These are phyloP conservation scores for Podarcis cretensis DNA, from an alignment of 2,113 vertebrate genomes.

Conservation along the genomic window DNA sequence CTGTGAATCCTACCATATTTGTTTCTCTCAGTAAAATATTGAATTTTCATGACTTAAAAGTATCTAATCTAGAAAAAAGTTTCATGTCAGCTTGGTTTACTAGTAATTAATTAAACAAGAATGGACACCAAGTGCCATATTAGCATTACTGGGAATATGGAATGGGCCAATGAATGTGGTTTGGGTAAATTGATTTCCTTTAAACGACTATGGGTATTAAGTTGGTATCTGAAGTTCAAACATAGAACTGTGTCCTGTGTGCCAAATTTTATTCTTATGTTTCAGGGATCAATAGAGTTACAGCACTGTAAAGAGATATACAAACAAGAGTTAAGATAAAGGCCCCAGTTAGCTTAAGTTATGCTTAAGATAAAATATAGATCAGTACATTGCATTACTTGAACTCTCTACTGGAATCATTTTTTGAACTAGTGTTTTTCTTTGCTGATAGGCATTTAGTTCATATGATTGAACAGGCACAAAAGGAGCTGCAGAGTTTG, in stretches of 20 bases:
- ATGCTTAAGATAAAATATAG: background rate
- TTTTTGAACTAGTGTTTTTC: background rate
- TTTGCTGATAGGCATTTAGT: slow-evolving; percentile 84
- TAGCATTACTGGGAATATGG: too few species aligned
- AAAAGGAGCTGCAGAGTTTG: slow-evolving; percentile 96
- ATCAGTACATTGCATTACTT: background rate
- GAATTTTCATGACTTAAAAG: background rate
- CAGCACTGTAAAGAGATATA: background rate
- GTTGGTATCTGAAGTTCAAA: too few species aligned
- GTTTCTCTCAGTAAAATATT: fast-evolving
- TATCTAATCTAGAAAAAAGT: background rate
- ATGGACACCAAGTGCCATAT: too few species aligned
- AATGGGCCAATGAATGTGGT: too few species aligned
- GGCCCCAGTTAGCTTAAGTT: background rate
- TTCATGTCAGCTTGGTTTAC: fast-evolving
- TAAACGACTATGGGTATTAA: too few species aligned
- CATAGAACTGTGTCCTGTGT: background rate
- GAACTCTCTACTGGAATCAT: background rate
- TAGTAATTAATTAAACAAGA: background rate
- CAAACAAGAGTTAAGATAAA: background rate
- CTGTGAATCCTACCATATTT: background rate
- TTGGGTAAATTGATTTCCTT: too few species aligned
- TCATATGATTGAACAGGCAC: slow-evolving; percentile 96
- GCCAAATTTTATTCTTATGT: background rate
- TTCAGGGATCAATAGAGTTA: background rate